phyloP scores from a whole-genome alignment of 2,113 vertebrate genomes.

The Laticauda laticaudata region DNA sequence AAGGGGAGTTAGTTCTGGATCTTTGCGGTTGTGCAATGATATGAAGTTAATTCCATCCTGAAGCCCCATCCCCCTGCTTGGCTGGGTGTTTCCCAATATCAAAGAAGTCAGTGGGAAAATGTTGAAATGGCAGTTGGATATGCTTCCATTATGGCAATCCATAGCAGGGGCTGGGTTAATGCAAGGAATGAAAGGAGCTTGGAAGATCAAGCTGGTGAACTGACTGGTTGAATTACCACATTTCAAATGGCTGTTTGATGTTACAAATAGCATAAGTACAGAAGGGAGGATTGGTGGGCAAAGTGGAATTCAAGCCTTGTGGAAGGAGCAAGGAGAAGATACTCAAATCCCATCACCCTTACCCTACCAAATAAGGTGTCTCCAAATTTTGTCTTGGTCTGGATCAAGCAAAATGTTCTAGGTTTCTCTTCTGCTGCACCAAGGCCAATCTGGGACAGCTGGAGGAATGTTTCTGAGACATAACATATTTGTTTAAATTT shows the following conservation, averaged over 20 bases:
- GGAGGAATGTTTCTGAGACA: not conserved
- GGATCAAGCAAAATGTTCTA: not conserved
- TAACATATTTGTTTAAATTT: not conserved
- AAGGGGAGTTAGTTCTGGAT: not conserved
- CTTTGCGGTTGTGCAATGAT: not conserved
- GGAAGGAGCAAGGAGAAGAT: not conserved
- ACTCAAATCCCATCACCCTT: not conserved
- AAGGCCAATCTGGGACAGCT: not conserved
- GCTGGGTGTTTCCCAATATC: too few relatives aligned
- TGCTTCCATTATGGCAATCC: not conserved
- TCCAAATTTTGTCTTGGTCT: not conserved
- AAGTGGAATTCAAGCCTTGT: not conserved
- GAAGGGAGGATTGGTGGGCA: not conserved
- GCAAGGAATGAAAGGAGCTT: not conserved
- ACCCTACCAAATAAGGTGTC: not conserved
- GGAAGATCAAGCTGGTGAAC: not conserved
- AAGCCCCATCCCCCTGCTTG: not conserved
- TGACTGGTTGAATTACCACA: not conserved
- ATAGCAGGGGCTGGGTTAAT: not conserved
- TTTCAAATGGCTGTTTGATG: not conserved
- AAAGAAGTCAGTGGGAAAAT: not conserved
- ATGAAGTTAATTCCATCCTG: not conserved
- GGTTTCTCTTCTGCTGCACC: not conserved
- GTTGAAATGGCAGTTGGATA: not conserved
- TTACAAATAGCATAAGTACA: not conserved